Evolutionary conservation across 1,140 invertebrate species (phyloP).

Genomic region (Ruditapes philippinarum): DNA sequence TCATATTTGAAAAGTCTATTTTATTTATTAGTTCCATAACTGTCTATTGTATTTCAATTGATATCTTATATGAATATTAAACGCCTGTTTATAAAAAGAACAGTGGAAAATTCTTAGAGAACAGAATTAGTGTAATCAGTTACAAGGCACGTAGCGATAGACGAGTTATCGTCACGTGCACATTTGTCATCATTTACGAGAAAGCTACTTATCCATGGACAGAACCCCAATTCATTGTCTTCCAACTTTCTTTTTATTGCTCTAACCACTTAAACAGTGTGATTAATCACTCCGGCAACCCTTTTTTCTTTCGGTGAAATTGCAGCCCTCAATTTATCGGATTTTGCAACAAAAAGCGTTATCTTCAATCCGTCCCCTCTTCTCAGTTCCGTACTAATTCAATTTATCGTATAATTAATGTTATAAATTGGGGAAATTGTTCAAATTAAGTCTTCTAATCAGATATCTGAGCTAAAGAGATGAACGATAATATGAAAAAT

Average conservation of each 20-base stretch:
- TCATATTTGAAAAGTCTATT: no score
- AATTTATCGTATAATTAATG: slow-evolving; percentile 68
- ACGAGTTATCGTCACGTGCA: neutral
- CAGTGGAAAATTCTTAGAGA: neutral
- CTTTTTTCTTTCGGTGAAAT: neutral
- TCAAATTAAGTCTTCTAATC: slow-evolving; percentile 63
- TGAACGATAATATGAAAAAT: slow-evolving; percentile 9
- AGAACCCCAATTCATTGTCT: slow-evolving; percentile 51
- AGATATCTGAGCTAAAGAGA: slow-evolving; percentile 54
- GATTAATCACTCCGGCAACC: slow-evolving; percentile 54
- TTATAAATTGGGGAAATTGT: slow-evolving; percentile 67
- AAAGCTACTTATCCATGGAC: slow-evolving; percentile 35
- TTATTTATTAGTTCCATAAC: no score
- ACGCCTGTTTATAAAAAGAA: no score
- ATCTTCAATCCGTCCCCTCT: neutral
- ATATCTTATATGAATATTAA: no score
- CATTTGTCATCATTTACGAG: slow-evolving; percentile 44
- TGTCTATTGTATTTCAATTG: no score
- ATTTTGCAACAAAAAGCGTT: slow-evolving; percentile 51
- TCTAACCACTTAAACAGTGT: slow-evolving; percentile 54
- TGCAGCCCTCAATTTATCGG: slow-evolving; percentile 63
- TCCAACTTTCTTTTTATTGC: slow-evolving; percentile 62
- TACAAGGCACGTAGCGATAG: slow-evolving; percentile 7
- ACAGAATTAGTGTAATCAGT: neutral
- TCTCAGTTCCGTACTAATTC: slow-evolving; percentile 56